Base-by-base conservation (phyloP, 2,888 invertebrate genomes). In the Chymomyza caudatula region DNA sequence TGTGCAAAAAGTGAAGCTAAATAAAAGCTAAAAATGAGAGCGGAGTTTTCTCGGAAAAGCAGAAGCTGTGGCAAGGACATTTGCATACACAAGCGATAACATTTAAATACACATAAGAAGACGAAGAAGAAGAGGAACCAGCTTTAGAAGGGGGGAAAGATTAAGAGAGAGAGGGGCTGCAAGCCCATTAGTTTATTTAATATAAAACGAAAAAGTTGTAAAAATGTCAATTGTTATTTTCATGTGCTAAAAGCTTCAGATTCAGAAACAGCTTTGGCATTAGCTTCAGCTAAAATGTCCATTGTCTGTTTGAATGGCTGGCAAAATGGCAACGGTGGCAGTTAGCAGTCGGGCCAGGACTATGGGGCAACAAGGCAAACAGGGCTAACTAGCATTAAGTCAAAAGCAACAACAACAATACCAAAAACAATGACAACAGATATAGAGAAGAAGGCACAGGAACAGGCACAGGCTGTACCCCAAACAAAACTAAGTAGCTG, bases 141-240 rank as follows among this genome's bases (percentile, higher is more conserved):
- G 25, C 20, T 25, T 8, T 47, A 15, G 43, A 43, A 2, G 49
- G 13, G 29, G n/a, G 6, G 17, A 47, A 13, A 51, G 22, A n/a
- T 22, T 49, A 17, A 17, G 62, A 47, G 52, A 13, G 42, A n/a
- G 11, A 37, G 22, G 11, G 15, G 20, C 6, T 13, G 19, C 19
- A 61, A 53, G 63, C 44, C 72, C 70, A 72, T 67, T 74, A 79
- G 76, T 80, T 80, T 78, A 82, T 71, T 69, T 74, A 73, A 78
- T 84, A 78, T 84, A 81, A 80, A 84, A 71, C 65, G 74, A 49
- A 47, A 47, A 20, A 71, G 65, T 66, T 67, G 65, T 68, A 71
- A 73, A 74, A 76, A 78, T 80, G 76, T 73, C 78, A 72, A 73
- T 79, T 66, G 65, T 58, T 25, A 20, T 49, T 44, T 44, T 13